A percentile compares a stretch with the other conserved stretches of the same genome.
Evolutionary conservation across 2,113 vertebrate species (phyloP).

Genomic region (Columbina picui): DNA sequence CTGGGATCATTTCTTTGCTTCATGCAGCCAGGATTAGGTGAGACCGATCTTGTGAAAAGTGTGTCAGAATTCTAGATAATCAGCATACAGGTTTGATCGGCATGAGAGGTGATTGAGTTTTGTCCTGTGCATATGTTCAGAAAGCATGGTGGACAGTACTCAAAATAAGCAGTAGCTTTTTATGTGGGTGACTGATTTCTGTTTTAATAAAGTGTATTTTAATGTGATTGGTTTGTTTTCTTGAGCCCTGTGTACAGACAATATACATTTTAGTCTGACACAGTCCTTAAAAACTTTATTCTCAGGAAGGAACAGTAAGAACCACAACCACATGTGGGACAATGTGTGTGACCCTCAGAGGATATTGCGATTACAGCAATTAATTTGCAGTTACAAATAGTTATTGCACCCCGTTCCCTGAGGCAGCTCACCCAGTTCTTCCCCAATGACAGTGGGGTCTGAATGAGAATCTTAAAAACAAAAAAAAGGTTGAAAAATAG

Average conservation of each 20-base stretch:
- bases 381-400: no score
- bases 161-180: not conserved
- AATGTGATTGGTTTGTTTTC: not conserved
- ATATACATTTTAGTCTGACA: not conserved
- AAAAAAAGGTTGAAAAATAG: not conserved
- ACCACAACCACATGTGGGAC: fast-evolving
- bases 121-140: not conserved
- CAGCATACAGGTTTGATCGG: not conserved
- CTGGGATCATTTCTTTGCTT: not conserved
- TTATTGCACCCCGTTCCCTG: not conserved
- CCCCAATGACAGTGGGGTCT: not conserved
- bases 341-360: not conserved
- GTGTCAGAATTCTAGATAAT: not conserved
- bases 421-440: not conserved
- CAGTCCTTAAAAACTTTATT: not conserved
- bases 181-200: not conserved
- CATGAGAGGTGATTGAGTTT: not conserved
- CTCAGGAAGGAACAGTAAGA: not conserved
- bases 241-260: not conserved
- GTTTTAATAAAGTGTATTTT: not conserved
- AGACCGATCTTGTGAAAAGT: not conserved
- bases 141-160: not conserved
- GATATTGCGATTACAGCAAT: not conserved
- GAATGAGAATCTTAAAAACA: not conserved
- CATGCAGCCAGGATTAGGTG: not conserved